Evolutionary conservation across 23 tunicate genomes (phyloP).

Genomic region (Botrylloides violaceus): DNA sequence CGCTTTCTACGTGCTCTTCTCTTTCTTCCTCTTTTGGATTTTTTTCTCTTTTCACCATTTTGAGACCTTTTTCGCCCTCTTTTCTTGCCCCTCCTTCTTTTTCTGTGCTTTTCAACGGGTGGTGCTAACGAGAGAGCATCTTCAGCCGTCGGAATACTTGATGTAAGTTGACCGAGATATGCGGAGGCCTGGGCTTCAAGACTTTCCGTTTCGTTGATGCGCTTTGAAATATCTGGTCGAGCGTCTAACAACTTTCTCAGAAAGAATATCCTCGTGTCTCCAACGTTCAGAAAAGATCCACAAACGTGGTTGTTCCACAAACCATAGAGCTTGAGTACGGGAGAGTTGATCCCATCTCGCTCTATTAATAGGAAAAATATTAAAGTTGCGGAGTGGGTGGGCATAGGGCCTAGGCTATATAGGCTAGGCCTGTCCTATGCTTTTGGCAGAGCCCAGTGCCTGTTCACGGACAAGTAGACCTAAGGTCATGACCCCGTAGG

Average conservation of each 20-base stretch:
- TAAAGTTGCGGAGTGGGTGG: no score
- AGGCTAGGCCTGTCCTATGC: no score
- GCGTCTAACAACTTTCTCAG: constrained; percentile 49
- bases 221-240: background rate
- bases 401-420: no score
- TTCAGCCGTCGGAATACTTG: background rate
- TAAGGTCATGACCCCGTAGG: no score
- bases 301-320: constrained; percentile 56
- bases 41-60: background rate
- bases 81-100: constrained; percentile 17
- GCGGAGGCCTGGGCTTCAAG: background rate
- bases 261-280: constrained; percentile 76
- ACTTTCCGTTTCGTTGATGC: background rate
- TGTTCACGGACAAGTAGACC: no score
- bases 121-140: background rate
- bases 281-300: constrained; percentile 44
- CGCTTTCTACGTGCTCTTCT: background rate
- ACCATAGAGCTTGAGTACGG: constrained; percentile 41
- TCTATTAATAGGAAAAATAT: no score
- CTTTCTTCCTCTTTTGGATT: background rate
- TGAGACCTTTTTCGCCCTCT: background rate
- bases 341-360: no score
- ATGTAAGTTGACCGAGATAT: no score
- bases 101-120: background rate
- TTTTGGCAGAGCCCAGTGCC: no score